A percentile compares a stretch with the other conserved stretches of the same genome.
These are phyloP conservation scores for Digitonthophagus gazella DNA, from an alignment of 2,888 invertebrate species.

Conservation along the genomic window DNA sequence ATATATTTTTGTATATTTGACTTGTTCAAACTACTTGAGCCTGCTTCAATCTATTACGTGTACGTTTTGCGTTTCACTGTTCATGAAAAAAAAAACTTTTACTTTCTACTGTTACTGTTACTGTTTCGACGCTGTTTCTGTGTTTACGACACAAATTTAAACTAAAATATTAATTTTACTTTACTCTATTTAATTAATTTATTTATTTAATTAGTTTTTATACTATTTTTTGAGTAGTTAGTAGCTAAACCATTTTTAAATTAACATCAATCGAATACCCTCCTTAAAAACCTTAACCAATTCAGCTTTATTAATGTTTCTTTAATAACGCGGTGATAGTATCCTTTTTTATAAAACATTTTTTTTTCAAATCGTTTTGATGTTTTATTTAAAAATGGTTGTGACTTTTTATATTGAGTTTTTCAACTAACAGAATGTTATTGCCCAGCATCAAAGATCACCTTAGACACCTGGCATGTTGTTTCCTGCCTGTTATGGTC, in stretches of 20 bases:
- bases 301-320: conserved; percentile 11
- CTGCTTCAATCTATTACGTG: conserved; percentile 11
- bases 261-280: conserved; percentile 35
- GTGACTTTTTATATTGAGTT: conserved; percentile 19
- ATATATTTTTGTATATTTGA: conserved; percentile 4
- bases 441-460: conserved; percentile 40
- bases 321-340: conserved; percentile 18
- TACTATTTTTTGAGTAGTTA: conserved; percentile 23
- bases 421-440: conserved; percentile 31
- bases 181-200: conserved; percentile 14
- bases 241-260: conserved; percentile 32
- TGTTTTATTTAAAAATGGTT: conserved; percentile 44
- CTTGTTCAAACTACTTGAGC: neutral
- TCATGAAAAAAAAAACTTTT: neutral
- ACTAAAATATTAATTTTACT: conserved; percentile 4
- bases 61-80: conserved; percentile 1
- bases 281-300: neutral
- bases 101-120: conserved; percentile 1
- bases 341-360: neutral
- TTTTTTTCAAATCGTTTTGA: conserved; percentile 34
- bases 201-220: conserved; percentile 22
- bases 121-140: conserved; percentile 10
- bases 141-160: neutral
- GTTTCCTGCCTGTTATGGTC: conserved; percentile 51
- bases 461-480: conserved; percentile 52